A percentile compares a stretch with the other conserved stretches of the same genome.
phyloP scores from a whole-genome alignment of 2,888 invertebrate genomes.

The Psylliodes chrysocephalus region DNA sequence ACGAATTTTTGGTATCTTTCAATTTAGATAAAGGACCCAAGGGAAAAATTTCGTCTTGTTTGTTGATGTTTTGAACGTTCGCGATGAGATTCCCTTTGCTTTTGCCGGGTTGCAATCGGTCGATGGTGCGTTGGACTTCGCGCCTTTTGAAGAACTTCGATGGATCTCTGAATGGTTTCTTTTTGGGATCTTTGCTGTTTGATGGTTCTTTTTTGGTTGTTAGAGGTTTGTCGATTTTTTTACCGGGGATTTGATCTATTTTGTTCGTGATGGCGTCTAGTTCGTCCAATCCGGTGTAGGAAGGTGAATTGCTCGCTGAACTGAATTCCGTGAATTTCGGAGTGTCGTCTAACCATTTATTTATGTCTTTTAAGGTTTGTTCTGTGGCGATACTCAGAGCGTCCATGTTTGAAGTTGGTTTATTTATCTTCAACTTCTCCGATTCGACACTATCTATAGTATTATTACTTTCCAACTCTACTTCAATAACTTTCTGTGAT shows the following conservation, averaged over 20 bases:
- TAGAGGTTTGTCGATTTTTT: slow-evolving; percentile 61
- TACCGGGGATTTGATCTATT: slow-evolving; percentile 57
- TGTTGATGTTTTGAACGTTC: slow-evolving; percentile 70
- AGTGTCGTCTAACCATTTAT: slow-evolving; percentile 88
- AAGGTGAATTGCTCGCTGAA: slow-evolving; percentile 82
- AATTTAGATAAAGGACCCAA: slow-evolving; percentile 68
- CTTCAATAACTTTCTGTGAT: slow-evolving; percentile 39
- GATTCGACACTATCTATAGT: not conserved
- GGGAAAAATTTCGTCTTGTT: slow-evolving; percentile 72
- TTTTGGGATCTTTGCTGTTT: slow-evolving; percentile 64
- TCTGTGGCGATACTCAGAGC: slow-evolving; percentile 78
- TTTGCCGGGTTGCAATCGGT: slow-evolving; percentile 85
- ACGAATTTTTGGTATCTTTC: slow-evolving; percentile 69
- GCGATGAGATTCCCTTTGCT: slow-evolving; percentile 86
- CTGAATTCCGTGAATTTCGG: slow-evolving; percentile 80
- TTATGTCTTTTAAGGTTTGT: slow-evolving; percentile 86
- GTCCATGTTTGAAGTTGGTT: slow-evolving; percentile 65
- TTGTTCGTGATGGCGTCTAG: slow-evolving; percentile 59
- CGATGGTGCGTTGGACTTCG: slow-evolving; percentile 84
- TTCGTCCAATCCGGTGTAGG: slow-evolving; percentile 69
- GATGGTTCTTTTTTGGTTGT: slow-evolving; percentile 59
- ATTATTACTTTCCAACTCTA: not conserved
- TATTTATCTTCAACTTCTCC: not conserved
- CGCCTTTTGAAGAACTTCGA: slow-evolving; percentile 66
- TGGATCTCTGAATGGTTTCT: slow-evolving; percentile 64